Conservation (phyloP, 2,113 vertebrate genomes). For the Probosciger aterrimus region DNA sequence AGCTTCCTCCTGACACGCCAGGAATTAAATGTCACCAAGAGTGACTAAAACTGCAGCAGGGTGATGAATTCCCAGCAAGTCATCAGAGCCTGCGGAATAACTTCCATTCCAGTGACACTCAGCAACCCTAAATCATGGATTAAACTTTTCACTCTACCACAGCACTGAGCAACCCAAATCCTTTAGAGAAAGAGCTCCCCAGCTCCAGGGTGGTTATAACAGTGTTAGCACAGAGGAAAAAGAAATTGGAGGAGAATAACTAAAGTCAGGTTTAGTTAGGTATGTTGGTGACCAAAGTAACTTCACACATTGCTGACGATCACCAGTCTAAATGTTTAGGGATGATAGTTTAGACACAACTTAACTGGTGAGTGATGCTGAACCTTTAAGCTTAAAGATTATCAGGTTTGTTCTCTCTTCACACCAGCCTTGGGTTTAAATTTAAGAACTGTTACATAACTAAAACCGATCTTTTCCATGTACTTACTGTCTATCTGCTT, state of each 20-base stretch:
- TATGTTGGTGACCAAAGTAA: not conserved
- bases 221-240: not conserved
- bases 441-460: not conserved
- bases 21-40: not conserved
- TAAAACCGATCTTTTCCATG: not conserved
- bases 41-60: not conserved
- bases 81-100: not conserved
- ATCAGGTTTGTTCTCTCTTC: not conserved
- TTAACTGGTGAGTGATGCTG: not conserved
- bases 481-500: not conserved
- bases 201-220: not conserved
- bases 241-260: not conserved
- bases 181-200: not conserved
- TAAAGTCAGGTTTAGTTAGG: not conserved
- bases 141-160: conserved; percentile 25
- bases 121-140: not conserved
- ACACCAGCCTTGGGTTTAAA: not conserved
- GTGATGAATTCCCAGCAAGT: not conserved
- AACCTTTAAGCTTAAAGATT: not conserved
- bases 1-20: rapidly evolving
- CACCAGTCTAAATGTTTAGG: not conserved
- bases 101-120: not conserved
- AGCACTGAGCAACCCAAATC: not conserved
- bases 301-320: not conserved
- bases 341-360: not conserved